phyloP scores from a whole-genome alignment of 2,797 vertebrate species.

The Okamejei kenojei region DNA sequence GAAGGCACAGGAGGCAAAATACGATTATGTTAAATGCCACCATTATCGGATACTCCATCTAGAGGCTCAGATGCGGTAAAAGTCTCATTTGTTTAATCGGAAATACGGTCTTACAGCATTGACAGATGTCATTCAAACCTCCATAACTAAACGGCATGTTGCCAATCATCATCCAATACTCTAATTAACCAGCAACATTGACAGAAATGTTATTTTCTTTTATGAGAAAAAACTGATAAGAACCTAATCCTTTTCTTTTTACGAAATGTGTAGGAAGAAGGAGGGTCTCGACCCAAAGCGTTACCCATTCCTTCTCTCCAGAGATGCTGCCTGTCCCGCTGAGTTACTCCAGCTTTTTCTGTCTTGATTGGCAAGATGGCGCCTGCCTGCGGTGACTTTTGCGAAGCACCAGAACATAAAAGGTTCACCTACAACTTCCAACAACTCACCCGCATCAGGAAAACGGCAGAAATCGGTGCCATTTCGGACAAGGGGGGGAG shows the following conservation, averaged over 20 bases:
- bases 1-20: neutral
- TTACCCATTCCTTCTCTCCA: too few relatives aligned
- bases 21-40: neutral
- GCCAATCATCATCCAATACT: neutral
- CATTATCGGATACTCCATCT: neutral
- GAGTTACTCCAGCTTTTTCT: too few relatives aligned
- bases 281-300: too few relatives aligned
- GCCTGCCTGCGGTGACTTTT: too few relatives aligned
- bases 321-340: too few relatives aligned
- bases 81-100: neutral
- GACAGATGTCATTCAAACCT: neutral
- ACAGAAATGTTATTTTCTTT: neutral
- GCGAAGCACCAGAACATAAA: too few relatives aligned
- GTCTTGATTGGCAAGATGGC: too few relatives aligned
- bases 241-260: neutral
- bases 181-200: neutral
- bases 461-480: too few relatives aligned
- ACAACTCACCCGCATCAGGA: too few relatives aligned
- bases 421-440: too few relatives aligned
- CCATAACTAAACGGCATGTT: neutral
- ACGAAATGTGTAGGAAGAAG: too few relatives aligned
- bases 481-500: too few relatives aligned
- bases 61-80: neutral
- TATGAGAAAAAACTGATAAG: neutral
- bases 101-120: neutral